phyloP scores from a whole-genome alignment of 2,888 invertebrate species.

The Luperina nickerlii region DNA sequence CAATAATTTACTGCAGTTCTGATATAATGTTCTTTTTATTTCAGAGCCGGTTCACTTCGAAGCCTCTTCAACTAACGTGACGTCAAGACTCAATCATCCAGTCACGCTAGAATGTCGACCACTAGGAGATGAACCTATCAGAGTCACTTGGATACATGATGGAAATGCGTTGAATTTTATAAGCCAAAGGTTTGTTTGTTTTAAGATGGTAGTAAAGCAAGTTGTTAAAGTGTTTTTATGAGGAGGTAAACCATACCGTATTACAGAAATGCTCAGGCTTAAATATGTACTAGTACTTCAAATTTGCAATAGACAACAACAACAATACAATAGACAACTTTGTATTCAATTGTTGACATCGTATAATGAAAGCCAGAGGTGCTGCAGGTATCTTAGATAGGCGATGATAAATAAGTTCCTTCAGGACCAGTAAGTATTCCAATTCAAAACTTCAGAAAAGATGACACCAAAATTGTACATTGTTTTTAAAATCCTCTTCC shows the following conservation, averaged over 20 bases:
- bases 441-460: background rate
- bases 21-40: conserved; percentile 53
- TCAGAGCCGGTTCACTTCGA: conserved; percentile 95
- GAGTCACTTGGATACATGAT: conserved; percentile 94
- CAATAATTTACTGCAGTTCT: background rate
- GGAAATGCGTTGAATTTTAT: conserved; percentile 91
- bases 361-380: background rate
- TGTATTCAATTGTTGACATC: no score
- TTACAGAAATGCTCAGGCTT: background rate
- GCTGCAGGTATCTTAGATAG: background rate
- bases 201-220: conserved; percentile 88
- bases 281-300: background rate
- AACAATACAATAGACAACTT: background rate
- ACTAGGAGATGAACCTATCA: conserved; percentile 95
- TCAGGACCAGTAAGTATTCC: no score
- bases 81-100: conserved; percentile 93
- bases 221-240: background rate
- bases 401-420: no score
- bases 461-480: background rate
- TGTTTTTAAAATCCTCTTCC: background rate
- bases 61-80: conserved; percentile 92
- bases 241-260: background rate
- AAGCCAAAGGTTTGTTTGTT: conserved; percentile 78
- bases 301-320: background rate
- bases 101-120: conserved; percentile 94